These are phyloP conservation scores for Craterocephalus amniculus DNA, from an alignment of 2,797 vertebrate species.

Conservation along the genomic window DNA sequence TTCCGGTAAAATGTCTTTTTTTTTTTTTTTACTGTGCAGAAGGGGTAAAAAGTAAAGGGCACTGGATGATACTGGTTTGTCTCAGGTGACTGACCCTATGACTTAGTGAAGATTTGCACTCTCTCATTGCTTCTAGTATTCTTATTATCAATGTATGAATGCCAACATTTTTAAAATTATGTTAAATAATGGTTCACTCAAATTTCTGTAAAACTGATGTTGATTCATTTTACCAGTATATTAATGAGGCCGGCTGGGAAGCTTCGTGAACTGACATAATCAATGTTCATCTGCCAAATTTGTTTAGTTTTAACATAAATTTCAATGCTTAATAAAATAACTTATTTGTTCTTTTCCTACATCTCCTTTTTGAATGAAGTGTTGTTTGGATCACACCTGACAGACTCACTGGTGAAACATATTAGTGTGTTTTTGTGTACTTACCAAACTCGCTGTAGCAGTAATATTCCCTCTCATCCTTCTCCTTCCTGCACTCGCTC, in stretches of 20 bases:
- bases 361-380: too few species aligned
- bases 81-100: too few species aligned
- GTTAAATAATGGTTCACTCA: neutral
- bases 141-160: neutral
- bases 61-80: too few species aligned
- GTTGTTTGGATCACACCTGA: too few species aligned
- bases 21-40: too few species aligned
- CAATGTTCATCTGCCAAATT: neutral
- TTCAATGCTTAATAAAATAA: neutral
- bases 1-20: too few species aligned
- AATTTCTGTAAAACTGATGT: neutral
- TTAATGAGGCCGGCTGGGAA: neutral
- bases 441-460: constrained; percentile 86
- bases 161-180: neutral
- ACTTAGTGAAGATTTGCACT: too few species aligned
- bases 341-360: neutral
- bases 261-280: neutral
- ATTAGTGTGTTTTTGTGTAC: constrained; percentile 36
- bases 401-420: neutral
- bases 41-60: too few species aligned
- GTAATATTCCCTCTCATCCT: constrained; percentile 83
- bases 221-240: neutral
- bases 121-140: too few species aligned
- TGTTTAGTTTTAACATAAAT: neutral
- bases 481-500: constrained; percentile 85